Percentiles rank a stretch among this genome's conserved stretches.
Evolutionary conservation across 2,113 vertebrate species (phyloP).

Genomic region (Callipepla californica): DNA sequence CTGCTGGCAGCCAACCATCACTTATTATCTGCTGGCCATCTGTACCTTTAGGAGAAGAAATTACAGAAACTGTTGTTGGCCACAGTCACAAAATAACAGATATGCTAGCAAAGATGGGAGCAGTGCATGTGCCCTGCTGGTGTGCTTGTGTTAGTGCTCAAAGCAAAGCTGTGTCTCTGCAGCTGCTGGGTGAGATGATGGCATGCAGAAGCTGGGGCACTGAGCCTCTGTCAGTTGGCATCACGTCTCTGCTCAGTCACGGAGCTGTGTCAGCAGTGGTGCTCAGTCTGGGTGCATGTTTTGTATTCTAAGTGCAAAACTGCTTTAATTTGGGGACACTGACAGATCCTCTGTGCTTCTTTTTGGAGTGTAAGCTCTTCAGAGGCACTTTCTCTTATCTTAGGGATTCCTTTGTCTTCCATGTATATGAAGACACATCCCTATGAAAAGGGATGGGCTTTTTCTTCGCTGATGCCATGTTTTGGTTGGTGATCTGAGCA

Average conservation of each 20-base stretch:
- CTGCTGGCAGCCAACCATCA: neutral
- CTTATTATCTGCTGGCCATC: neutral
- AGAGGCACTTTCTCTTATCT: neutral
- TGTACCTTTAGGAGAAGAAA: neutral
- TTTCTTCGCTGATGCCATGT: neutral
- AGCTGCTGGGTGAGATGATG: neutral
- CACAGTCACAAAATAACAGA: neutral
- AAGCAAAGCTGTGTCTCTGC: neutral
- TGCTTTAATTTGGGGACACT: neutral
- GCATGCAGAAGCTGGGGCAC: neutral
- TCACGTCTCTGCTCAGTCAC: neutral
- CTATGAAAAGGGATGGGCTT: neutral
- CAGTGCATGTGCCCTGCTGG: neutral
- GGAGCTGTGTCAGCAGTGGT: neutral
- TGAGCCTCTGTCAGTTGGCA: neutral
- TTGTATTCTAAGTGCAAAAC: neutral
- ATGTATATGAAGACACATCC: neutral
- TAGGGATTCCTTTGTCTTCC: neutral
- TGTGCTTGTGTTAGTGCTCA: neutral
- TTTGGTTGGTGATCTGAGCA: neutral
- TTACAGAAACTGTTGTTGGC: neutral
- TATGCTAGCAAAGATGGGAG: fast-evolving
- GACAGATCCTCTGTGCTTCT: neutral
- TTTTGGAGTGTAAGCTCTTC: neutral
- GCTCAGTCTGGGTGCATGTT: neutral